These are phyloP conservation scores for Lerema accius DNA, from an alignment of 1,140 invertebrate genomes.

Conservation along the genomic window DNA sequence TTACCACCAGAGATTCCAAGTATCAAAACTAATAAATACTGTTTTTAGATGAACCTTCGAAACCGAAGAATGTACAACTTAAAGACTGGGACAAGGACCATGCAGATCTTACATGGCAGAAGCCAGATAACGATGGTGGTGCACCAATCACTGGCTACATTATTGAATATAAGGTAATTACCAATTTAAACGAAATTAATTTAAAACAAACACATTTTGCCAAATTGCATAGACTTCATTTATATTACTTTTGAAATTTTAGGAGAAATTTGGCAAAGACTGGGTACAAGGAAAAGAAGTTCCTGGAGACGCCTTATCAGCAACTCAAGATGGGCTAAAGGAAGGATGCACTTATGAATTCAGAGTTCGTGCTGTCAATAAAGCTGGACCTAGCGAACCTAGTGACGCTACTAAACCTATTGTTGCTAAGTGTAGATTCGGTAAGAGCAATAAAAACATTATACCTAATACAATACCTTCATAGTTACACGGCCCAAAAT, in stretches of 20 bases:
- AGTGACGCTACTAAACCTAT: constrained; percentile 97
- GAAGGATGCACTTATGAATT: constrained; percentile 98
- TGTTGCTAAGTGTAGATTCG: constrained; percentile 96
- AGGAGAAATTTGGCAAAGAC: constrained; percentile 95
- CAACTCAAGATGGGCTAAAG: constrained; percentile 94
- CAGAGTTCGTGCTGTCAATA: constrained; percentile 95
- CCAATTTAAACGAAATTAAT: background rate
- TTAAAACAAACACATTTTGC: background rate
- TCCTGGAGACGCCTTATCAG: constrained; percentile 88
- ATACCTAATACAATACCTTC: no score
- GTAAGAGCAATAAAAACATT: constrained; percentile 56
- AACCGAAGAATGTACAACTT: constrained; percentile 95
- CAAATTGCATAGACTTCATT: background rate
- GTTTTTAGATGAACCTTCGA: constrained; percentile 93
- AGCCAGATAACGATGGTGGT: constrained; percentile 95
- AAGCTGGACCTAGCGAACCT: constrained; percentile 96
- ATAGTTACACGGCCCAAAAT: no score
- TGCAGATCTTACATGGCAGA: constrained; percentile 95
- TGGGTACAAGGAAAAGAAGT: constrained; percentile 93
- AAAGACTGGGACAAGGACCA: constrained; percentile 98
- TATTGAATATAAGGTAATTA: constrained; percentile 91
- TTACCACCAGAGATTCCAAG: background rate
- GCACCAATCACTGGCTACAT: constrained; percentile 97
- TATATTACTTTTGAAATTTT: constrained; percentile 26
- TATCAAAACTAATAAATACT: background rate